Evolutionary conservation across 2,113 vertebrate genomes (phyloP).

Genomic region (Dinomys branickii): DNA sequence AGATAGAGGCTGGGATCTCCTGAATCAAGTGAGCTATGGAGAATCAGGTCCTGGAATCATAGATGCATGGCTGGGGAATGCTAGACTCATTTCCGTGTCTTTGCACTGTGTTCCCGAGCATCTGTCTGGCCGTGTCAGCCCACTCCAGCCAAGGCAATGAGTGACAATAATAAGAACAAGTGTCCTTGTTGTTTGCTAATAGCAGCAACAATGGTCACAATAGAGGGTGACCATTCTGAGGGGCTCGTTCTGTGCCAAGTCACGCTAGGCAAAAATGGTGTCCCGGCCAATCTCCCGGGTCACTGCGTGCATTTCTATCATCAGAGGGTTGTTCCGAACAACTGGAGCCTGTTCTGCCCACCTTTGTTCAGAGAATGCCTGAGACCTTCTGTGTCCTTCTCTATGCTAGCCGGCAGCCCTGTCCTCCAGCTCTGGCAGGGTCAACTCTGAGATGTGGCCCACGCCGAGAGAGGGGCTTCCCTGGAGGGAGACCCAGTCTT

Average conservation of each 20-base stretch:
- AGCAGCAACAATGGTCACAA: not conserved
- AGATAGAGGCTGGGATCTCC: not conserved
- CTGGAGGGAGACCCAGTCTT: not conserved
- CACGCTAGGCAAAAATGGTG: fast-evolving
- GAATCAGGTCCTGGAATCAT: not conserved
- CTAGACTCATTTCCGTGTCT: not conserved
- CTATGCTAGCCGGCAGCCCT: fast-evolving
- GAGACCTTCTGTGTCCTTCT: not conserved
- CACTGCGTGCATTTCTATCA: not conserved
- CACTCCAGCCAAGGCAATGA: not conserved
- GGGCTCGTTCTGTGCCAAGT: not conserved
- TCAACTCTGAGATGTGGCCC: not conserved
- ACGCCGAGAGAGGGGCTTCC: not conserved
- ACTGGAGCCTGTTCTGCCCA: not conserved
- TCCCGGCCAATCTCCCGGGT: not conserved
- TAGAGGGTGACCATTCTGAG: not conserved
- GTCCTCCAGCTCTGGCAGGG: not conserved
- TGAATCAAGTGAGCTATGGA: not conserved
- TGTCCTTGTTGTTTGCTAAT: not conserved
- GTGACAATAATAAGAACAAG: not conserved
- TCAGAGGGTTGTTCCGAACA: not conserved
- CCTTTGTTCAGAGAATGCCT: not conserved
- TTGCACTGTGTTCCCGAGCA: not conserved
- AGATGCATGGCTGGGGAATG: no score
- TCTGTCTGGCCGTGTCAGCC: not conserved